Evolutionary conservation across 1,140 invertebrate species (phyloP).

Genomic region (Idris sp.): DNA sequence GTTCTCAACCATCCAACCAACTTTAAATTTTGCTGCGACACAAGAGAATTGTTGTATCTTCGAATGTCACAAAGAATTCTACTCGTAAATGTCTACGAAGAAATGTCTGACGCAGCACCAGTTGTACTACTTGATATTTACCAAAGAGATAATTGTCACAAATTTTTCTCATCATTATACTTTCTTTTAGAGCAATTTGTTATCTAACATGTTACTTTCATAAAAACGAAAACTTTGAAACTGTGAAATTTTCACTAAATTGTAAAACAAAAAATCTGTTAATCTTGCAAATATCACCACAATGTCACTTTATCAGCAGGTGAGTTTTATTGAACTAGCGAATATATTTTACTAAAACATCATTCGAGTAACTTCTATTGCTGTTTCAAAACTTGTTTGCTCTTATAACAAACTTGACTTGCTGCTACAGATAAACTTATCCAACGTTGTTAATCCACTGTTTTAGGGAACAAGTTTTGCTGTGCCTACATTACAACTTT

Average conservation of each 20-base stretch:
- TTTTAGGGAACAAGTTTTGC: slow-evolving; percentile 48
- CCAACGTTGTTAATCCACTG: slow-evolving; percentile 53
- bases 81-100: slow-evolving; percentile 32
- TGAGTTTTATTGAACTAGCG: slow-evolving; percentile 50
- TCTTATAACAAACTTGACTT: slow-evolving; percentile 61
- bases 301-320: slow-evolving; percentile 51
- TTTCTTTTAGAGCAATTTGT: too few relatives aligned
- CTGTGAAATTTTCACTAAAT: too few relatives aligned
- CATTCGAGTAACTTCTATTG: slow-evolving; percentile 56
- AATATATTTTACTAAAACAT: slow-evolving; percentile 56
- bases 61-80: slow-evolving; percentile 27
- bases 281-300: slow-evolving; percentile 42
- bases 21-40: slow-evolving; percentile 36
- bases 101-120: slow-evolving; percentile 4
- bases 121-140: slow-evolving; percentile 5
- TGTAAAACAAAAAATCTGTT: too few relatives aligned
- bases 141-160: too few relatives aligned
- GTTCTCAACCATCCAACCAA: slow-evolving; percentile 32
- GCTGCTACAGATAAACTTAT: slow-evolving; percentile 58
- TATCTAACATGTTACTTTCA: too few relatives aligned
- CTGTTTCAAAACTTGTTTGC: slow-evolving; percentile 62
- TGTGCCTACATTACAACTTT: slow-evolving; percentile 61
- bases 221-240: too few relatives aligned
- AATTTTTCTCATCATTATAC: too few relatives aligned
- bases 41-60: slow-evolving; percentile 37